phyloP scores from a whole-genome alignment of 2,888 invertebrate genomes.

The Cyrtodaria siliqua region DNA sequence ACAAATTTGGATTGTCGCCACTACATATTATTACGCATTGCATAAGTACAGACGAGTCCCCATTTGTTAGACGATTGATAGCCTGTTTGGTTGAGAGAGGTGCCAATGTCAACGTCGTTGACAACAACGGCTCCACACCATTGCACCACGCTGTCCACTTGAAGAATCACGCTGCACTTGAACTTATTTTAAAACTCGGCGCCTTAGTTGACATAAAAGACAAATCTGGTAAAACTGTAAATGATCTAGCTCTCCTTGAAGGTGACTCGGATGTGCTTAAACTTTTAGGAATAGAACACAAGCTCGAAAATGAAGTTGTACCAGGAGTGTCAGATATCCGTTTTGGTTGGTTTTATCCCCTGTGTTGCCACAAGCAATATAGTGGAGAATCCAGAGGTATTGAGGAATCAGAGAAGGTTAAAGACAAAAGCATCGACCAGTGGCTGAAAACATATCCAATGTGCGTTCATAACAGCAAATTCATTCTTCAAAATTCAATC shows the following conservation, averaged over 20 bases:
- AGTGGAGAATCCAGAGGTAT: background rate
- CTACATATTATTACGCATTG: constrained; percentile 21
- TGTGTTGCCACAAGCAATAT: constrained; percentile 28
- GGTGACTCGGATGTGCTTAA: constrained; percentile 9
- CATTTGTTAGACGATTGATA: constrained; percentile 1
- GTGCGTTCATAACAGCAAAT: constrained; percentile 24
- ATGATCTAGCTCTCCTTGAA: constrained; percentile 12
- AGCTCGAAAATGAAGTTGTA: background rate
- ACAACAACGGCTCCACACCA: constrained; percentile 32
- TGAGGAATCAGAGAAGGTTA: constrained; percentile 19
- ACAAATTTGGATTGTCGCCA: constrained; percentile 15
- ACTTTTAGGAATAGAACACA: background rate
- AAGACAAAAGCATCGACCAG: constrained; percentile 5
- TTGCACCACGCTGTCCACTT: constrained; percentile 29
- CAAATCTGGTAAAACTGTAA: constrained; percentile 20
- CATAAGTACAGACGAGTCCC: constrained; percentile 6
- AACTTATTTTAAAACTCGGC: background rate
- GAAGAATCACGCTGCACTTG: constrained; percentile 21
- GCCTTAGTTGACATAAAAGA: constrained; percentile 18
- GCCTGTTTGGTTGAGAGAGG: constrained; percentile 4
- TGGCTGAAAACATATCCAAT: constrained; percentile 29
- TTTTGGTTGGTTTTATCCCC: constrained; percentile 23
- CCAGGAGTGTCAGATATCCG: constrained; percentile 13
- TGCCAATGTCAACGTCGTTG: constrained; percentile 25
- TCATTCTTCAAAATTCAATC: constrained; percentile 23